Conservation (phyloP, 2,797 vertebrate genomes). For the Paramormyrops hopkinsi region DNA sequence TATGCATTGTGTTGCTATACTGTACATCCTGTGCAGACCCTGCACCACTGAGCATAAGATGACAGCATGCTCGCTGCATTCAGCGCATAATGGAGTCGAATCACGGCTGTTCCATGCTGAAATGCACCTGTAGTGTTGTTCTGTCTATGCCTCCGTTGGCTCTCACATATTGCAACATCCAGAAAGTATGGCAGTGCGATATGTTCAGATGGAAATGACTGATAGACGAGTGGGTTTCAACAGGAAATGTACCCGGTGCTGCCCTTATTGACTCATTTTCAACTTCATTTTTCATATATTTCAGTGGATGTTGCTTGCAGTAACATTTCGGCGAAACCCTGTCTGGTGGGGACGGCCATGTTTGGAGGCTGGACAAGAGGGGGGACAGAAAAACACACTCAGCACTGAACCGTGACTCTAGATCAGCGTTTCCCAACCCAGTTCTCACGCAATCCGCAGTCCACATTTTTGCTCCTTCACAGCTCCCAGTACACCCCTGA, state of each 20-base stretch:
- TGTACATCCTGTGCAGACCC: neutral
- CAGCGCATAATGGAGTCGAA: neutral
- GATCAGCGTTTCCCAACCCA: neutral
- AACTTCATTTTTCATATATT: neutral
- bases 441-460: neutral
- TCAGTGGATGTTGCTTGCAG: neutral
- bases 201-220: neutral
- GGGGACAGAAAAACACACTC: neutral
- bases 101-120: neutral
- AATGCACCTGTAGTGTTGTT: neutral
- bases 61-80: neutral
- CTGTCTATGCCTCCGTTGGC: neutral
- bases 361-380: neutral
- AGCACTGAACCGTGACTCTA: neutral
- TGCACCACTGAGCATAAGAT: neutral
- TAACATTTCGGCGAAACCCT: neutral
- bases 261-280: neutral
- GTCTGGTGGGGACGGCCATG: neutral
- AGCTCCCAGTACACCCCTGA: neutral
- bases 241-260: neutral
- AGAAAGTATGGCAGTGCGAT: neutral
- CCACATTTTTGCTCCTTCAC: neutral
- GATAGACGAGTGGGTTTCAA: neutral
- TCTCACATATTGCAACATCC: neutral
- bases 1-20: neutral